Conservation (phyloP, 2,888 invertebrate species). For the Pyrrhosoma nymphula region DNA sequence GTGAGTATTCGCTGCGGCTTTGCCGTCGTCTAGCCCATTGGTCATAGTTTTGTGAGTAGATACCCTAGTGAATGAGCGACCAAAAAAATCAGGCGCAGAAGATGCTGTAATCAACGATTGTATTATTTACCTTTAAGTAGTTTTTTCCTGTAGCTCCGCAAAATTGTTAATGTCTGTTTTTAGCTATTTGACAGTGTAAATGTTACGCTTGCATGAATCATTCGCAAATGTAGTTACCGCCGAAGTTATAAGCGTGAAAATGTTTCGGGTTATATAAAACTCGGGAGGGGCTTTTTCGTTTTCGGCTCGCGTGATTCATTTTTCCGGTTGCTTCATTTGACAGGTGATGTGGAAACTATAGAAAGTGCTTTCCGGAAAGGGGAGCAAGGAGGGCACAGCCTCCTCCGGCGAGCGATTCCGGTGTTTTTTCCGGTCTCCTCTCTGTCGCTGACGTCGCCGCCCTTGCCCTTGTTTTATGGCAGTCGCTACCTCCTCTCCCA, state of each 20-base stretch:
- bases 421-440: neutral
- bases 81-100: neutral
- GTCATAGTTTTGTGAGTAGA: neutral
- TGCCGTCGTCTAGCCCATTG: neutral
- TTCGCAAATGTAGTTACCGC: neutral
- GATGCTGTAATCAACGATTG: neutral
- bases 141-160: neutral
- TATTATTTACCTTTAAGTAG: neutral
- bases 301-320: neutral
- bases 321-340: conserved; percentile 8
- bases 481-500: neutral
- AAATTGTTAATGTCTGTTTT: neutral
- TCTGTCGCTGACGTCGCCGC: neutral
- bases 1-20: neutral
- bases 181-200: neutral
- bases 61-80: neutral
- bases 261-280: neutral
- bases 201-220: neutral
- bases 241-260: neutral
- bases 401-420: neutral
- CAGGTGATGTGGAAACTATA: conserved; percentile 9
- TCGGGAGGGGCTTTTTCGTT: neutral
- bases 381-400: neutral
- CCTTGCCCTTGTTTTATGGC: neutral
- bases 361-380: neutral